A percentile compares a stretch with the other conserved stretches of the same genome.
Conservation (phyloP, 2,888 invertebrate species). For the Nemotelus nigrinus region DNA sequence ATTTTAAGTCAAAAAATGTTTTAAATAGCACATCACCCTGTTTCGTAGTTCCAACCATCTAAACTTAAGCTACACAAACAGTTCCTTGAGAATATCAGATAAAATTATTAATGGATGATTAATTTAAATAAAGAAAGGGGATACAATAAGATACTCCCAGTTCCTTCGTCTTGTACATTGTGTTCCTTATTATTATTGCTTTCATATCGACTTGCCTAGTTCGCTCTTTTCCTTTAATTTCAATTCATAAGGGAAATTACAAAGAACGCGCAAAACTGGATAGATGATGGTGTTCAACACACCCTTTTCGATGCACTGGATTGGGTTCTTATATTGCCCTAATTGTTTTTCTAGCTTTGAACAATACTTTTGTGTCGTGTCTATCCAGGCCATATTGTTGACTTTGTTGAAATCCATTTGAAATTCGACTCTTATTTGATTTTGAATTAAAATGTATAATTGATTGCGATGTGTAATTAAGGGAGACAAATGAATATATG, state of each 20-base stretch:
- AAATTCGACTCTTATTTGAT: slow-evolving; percentile 33
- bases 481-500: slow-evolving; percentile 18
- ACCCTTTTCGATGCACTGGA: slow-evolving; percentile 17
- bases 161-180: slow-evolving; percentile 31
- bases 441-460: slow-evolving; percentile 37
- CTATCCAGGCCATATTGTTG: slow-evolving; percentile 2
- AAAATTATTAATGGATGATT: slow-evolving; percentile 52
- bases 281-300: slow-evolving; percentile 27
- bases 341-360: slow-evolving; percentile 9
- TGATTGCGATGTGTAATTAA: slow-evolving; percentile 34
- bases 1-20: too few relatives aligned
- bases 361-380: not conserved
- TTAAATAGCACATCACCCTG: slow-evolving; percentile 1
- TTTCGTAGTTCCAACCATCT: slow-evolving; percentile 3
- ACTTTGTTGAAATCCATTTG: slow-evolving; percentile 26
- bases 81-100: slow-evolving; percentile 50
- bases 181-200: slow-evolving; percentile 41
- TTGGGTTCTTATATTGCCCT: slow-evolving; percentile 8
- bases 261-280: slow-evolving; percentile 28
- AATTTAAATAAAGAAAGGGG: slow-evolving; percentile 51
- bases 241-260: slow-evolving; percentile 49
- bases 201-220: slow-evolving; percentile 43
- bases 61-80: slow-evolving; percentile 50
- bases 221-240: slow-evolving; percentile 47
- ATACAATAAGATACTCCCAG: slow-evolving; percentile 44